Percentiles rank a stretch among this genome's conserved stretches.
Conservation (phyloP, 1,140 invertebrate genomes). For the Elysia chlorotica region DNA sequence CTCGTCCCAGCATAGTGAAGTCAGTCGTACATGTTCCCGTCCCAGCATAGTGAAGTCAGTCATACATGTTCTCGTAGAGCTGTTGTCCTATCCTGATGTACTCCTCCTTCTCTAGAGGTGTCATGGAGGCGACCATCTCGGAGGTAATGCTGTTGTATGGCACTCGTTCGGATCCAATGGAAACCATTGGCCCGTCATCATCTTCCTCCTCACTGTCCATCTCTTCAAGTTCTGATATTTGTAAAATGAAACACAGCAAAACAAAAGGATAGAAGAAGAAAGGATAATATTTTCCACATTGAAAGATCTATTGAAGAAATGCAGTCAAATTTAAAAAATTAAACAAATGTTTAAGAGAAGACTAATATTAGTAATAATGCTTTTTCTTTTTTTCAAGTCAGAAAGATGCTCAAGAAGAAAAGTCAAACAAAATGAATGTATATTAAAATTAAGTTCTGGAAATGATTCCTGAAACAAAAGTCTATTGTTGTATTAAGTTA, state of each 20-base stretch:
- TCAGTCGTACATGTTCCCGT: neutral
- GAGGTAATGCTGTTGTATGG: conserved; percentile 82
- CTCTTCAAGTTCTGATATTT: conserved; percentile 63
- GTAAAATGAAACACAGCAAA: neutral
- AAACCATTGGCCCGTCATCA: conserved; percentile 80
- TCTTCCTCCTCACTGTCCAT: conserved; percentile 82
- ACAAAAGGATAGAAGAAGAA: too few species aligned
- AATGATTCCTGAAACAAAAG: too few species aligned
- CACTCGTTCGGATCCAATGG: conserved; percentile 79
- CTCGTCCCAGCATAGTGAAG: neutral
- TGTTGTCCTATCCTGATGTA: conserved; percentile 95
- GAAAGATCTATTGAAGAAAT: too few species aligned
- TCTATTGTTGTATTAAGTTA: too few species aligned
- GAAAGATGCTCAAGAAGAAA: too few species aligned
- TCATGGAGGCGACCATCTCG: conserved; percentile 87
- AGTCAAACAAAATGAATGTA: too few species aligned
- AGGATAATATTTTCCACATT: too few species aligned
- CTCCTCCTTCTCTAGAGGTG: conserved; percentile 86
- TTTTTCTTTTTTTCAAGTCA: conserved; percentile 13
- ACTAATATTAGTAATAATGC: too few species aligned
- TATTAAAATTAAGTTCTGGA: too few species aligned
- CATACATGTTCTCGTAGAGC: conserved; percentile 72
- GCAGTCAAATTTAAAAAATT: too few species aligned
- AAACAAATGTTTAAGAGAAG: too few species aligned
- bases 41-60: conserved; percentile 51